A percentile compares a stretch with the other conserved stretches of the same genome.
Evolutionary conservation across 2,888 invertebrate genomes (phyloP).

Genomic region (Adineta ricciae): DNA sequence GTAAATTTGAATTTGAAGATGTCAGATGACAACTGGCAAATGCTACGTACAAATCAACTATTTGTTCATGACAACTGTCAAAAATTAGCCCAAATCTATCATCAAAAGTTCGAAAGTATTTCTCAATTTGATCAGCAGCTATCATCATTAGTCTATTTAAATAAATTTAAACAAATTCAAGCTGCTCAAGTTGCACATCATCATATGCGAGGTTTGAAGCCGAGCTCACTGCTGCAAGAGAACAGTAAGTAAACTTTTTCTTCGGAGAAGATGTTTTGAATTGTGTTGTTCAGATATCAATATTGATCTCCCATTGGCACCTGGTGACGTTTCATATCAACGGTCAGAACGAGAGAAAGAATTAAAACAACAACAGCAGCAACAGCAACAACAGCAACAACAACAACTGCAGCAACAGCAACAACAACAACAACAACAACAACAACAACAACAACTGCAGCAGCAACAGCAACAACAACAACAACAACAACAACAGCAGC

Average conservation of each 20-base stretch:
- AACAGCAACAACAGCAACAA: not conserved
- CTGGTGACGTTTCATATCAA: not conserved
- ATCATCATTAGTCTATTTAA: not conserved
- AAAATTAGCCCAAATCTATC: slow-evolving; percentile 22
- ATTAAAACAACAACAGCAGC: not conserved
- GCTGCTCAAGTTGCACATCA: not conserved
- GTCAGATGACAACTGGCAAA: slow-evolving; percentile 8
- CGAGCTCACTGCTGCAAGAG: not conserved
- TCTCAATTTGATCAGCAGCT: not conserved
- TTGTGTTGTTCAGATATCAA: not conserved
- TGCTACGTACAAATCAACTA: slow-evolving; percentile 30
- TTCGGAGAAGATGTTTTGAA: too few species aligned
- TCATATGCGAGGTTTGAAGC: not conserved
- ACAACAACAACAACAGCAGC: too few species aligned
- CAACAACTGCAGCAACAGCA: not conserved
- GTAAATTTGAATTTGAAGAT: not conserved
- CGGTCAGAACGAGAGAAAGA: not conserved
- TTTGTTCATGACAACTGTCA: slow-evolving; percentile 31
- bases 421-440: too few species aligned
- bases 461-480: not conserved
- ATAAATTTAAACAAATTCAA: slow-evolving; percentile 7
- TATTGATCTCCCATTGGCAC: not conserved
- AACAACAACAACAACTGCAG: not conserved
- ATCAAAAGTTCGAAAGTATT: slow-evolving; percentile 24
- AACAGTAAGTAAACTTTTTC: not conserved